Conservation (phyloP, 1,140 invertebrate genomes). For the Colletes gigas region DNA sequence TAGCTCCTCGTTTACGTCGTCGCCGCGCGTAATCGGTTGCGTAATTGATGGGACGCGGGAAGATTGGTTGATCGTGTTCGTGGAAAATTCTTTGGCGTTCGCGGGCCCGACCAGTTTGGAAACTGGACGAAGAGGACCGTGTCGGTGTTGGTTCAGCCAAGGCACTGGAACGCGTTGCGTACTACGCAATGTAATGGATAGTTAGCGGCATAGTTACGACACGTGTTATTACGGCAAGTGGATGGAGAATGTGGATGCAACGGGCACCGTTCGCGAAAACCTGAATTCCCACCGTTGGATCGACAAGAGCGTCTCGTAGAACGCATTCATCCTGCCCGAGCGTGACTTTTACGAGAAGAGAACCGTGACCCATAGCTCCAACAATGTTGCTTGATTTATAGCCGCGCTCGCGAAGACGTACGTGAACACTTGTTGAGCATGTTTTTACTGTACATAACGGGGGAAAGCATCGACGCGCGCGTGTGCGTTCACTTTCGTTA, state of each 20-base stretch:
- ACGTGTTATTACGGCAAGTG: conserved; percentile 44
- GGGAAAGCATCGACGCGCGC: neutral
- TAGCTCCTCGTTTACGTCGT: too few species aligned
- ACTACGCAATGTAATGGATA: conserved; percentile 53
- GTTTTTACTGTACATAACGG: neutral
- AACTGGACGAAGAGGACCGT: conserved; percentile 3
- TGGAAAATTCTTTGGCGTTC: neutral
- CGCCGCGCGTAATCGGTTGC: neutral
- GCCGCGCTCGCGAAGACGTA: neutral
- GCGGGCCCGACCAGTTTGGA: neutral
- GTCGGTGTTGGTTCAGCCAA: conserved; percentile 1
- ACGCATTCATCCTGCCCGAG: neutral
- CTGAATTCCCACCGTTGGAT: conserved; percentile 15
- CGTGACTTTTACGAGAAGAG: neutral
- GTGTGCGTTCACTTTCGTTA: neutral
- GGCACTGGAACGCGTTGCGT: conserved; percentile 22
- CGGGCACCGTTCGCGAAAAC: conserved; percentile 34
- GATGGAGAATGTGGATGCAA: conserved; percentile 37
- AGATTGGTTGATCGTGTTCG: neutral
- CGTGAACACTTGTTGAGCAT: neutral
- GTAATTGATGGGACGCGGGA: neutral
- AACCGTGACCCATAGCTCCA: neutral
- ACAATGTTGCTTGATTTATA: neutral
- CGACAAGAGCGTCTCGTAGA: neutral
- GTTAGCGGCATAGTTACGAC: conserved; percentile 50